Conservation (phyloP, 2,113 vertebrate species). For the Oplegnathus fasciatus region DNA sequence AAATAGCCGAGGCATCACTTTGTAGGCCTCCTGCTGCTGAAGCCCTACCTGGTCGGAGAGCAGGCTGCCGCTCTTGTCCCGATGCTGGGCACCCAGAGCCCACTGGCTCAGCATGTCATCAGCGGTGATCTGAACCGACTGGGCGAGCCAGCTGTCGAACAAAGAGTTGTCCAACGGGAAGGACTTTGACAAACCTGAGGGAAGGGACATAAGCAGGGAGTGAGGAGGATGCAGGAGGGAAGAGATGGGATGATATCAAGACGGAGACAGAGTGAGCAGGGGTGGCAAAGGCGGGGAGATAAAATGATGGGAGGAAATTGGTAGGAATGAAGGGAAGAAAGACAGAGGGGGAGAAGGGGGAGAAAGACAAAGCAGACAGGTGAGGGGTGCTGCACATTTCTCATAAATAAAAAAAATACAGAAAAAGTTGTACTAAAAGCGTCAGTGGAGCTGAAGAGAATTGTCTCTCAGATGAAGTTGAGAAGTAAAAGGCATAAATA, state of each 20-base stretch:
- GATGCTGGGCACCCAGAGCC: slow-evolving; percentile 90
- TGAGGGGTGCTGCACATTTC: slow-evolving; percentile 27
- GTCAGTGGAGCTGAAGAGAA: not conserved
- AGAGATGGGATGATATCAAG: not conserved
- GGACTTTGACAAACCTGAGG: slow-evolving; percentile 90
- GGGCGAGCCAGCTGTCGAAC: slow-evolving; percentile 97
- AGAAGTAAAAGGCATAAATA: not conserved
- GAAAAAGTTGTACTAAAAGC: not conserved
- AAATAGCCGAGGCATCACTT: not conserved
- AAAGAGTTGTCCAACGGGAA: slow-evolving; percentile 94
- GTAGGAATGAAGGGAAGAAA: not conserved
- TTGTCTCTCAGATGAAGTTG: not conserved
- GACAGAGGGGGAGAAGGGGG: not conserved
- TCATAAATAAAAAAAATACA: not conserved
- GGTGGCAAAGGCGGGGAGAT: too few species aligned
- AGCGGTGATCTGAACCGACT: slow-evolving; percentile 94
- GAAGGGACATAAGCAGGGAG: not conserved
- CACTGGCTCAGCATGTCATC: slow-evolving; percentile 97
- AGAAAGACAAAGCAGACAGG: slow-evolving; percentile 45
- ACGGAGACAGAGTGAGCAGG: not conserved
- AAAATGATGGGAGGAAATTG: not conserved
- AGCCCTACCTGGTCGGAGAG: slow-evolving; percentile 90
- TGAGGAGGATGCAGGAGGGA: not conserved
- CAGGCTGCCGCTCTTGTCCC: slow-evolving; percentile 88
- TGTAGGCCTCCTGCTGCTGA: slow-evolving; percentile 5